Percentiles rank a stretch among this genome's conserved stretches.
Evolutionary conservation across 2,888 invertebrate genomes (phyloP).

Genomic region (Drosophila neonasuta): DNA sequence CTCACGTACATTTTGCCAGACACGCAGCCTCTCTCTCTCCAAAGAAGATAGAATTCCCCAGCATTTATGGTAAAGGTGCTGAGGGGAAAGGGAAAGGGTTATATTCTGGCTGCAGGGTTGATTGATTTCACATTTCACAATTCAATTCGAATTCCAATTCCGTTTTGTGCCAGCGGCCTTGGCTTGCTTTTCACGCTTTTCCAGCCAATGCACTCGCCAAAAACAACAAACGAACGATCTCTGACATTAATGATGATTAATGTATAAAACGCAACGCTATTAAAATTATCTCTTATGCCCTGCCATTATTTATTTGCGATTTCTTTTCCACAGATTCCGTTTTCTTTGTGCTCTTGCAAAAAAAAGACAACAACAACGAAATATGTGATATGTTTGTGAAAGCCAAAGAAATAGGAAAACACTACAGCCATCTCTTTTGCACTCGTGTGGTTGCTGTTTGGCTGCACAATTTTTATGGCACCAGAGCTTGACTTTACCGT

Average conservation of each 20-base stretch:
- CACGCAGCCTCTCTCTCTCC: constrained; percentile 36
- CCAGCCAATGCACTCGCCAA: constrained; percentile 63
- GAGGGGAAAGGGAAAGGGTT: background rate
- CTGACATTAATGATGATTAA: constrained; percentile 76
- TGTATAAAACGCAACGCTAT: constrained; percentile 61
- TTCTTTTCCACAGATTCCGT: constrained; percentile 45
- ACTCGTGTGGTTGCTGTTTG: background rate
- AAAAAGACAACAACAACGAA: constrained; percentile 18
- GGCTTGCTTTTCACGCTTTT: constrained; percentile 76
- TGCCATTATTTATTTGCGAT: constrained; percentile 67
- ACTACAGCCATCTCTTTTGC: constrained; percentile 1
- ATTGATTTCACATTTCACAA: constrained; percentile 61
- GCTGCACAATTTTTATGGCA: constrained; percentile 58
- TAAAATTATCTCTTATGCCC: constrained; percentile 41
- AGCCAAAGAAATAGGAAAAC: constrained; percentile 53
- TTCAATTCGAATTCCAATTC: constrained; percentile 44
- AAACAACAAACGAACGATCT: constrained; percentile 20
- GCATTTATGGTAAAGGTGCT: background rate
- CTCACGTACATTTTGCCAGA: constrained; percentile 57
- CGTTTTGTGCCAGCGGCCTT: constrained; percentile 49
- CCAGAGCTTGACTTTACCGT: constrained; percentile 61
- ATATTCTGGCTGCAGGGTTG: constrained; percentile 49
- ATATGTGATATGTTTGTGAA: constrained; percentile 41
- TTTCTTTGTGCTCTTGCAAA: constrained; percentile 30
- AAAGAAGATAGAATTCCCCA: constrained; percentile 1